Base-by-base conservation (phyloP, 2,113 vertebrate species). In the Amblyopsis rosae region DNA sequence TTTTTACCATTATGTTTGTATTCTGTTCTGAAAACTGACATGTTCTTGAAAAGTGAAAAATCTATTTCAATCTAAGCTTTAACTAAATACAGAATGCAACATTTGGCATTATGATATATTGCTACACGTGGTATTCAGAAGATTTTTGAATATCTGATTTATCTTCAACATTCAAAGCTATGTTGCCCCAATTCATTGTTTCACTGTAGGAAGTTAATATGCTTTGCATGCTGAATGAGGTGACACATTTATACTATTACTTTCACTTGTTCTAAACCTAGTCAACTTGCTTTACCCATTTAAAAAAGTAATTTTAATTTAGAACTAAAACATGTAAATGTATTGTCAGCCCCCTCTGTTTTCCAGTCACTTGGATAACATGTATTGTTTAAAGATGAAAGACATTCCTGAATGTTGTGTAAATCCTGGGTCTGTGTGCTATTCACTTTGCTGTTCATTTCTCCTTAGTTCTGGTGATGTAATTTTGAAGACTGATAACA, bases 341-440 rank as follows among this genome's bases (percentile, higher is more conserved):
- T 9, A 49, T 62, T 54, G 32, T 17, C n/a, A 49, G 71, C 32
- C 47, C 59, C 63, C 64, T 75, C 16, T 68, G 58, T 64, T 61
- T 61, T 51, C 16, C 16, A 15, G 26, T 15, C 64, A 69, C 15
- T 57, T 11, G 49, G 48, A 62, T 68, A 19, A 60, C 66, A 66
- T 69, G 59, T 41, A 35, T 75, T 47, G 56, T 60, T 64, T 41
- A 74, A 74, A 78, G 60, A 56, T 67, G 77, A 83, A 82, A 78
- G 78, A 88, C 84, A 90, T 88, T 90, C 86, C 87, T 84, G 70
- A 83, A 70, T 70, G 73, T 81, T 32, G 63, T 65, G 65, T 75
- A 63, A n/a, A 41, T 49, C 51, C 60, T 61, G 8, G 3, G 51
- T 54, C 46, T 67, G 45, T n/a, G 46, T 26, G 41, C n/a, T 11